phyloP scores from a whole-genome alignment of 2,888 invertebrate genomes.

The Candidula unifasciata region DNA sequence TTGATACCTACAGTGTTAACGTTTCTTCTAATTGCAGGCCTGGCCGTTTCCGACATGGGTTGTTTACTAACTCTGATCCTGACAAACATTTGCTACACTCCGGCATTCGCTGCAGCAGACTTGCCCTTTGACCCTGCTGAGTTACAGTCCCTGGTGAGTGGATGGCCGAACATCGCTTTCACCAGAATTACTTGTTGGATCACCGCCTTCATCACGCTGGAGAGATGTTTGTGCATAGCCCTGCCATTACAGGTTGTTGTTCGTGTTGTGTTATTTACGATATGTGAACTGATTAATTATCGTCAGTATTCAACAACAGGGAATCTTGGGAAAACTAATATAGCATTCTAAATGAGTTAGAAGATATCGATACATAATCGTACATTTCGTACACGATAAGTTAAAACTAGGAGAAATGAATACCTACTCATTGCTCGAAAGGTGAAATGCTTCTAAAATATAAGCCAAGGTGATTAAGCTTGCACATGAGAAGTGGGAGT shows the following conservation, averaged over 20 bases:
- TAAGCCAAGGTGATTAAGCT: too few species aligned
- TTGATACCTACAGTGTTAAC: too few species aligned
- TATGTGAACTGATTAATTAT: too few species aligned
- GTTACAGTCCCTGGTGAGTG: background rate
- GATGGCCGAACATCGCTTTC: background rate
- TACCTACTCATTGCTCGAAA: too few species aligned
- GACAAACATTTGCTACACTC: constrained; percentile 3
- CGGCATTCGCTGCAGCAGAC: background rate
- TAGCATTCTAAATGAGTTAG: too few species aligned
- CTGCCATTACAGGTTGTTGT: background rate
- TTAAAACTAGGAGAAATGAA: too few species aligned
- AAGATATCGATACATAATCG: too few species aligned
- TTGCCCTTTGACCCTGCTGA: background rate
- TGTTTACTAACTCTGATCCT: background rate
- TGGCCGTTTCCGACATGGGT: background rate
- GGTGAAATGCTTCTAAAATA: too few species aligned
- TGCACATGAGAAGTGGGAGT: too few species aligned
- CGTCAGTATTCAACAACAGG: too few species aligned
- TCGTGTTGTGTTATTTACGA: background rate
- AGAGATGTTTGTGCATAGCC: constrained; percentile 18
- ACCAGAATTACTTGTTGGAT: background rate
- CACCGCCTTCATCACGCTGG: constrained; percentile 14
- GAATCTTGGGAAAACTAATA: too few species aligned
- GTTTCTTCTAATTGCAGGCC: background rate
- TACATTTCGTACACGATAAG: too few species aligned